These are phyloP conservation scores for Cynopterus brachyotis DNA, from an alignment of 2,113 vertebrate species.

Conservation along the genomic window DNA sequence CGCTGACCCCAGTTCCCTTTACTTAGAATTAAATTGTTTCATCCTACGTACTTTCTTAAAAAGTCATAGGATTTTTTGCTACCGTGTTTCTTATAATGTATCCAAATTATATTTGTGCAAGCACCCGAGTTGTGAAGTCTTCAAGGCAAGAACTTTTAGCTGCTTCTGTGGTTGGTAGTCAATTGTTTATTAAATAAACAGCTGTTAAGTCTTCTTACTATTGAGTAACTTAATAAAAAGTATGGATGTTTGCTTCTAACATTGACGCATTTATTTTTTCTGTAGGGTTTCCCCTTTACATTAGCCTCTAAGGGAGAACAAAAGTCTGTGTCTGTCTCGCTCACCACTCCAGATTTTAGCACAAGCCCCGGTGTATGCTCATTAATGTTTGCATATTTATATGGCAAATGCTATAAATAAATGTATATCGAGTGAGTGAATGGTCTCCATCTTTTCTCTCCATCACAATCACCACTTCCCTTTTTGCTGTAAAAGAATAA, in stretches of 20 bases:
- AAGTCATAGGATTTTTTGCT: background rate
- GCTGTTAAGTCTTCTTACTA: background rate
- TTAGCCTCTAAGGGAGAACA: background rate
- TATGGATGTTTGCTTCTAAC: background rate
- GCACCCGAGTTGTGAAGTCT: background rate
- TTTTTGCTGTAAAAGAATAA: background rate
- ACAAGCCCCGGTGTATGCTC: background rate
- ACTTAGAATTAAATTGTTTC: background rate
- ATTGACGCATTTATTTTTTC: background rate
- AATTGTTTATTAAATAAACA: background rate
- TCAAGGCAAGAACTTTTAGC: background rate
- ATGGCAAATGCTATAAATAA: slow-evolving; percentile 3
- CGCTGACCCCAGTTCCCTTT: background rate
- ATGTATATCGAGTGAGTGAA: background rate
- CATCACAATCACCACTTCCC: background rate
- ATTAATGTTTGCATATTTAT: background rate
- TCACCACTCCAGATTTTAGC: background rate
- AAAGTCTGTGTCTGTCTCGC: background rate
- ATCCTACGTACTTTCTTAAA: background rate
- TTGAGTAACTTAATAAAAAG: background rate
- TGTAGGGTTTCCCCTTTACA: background rate
- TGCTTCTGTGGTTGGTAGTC: background rate
- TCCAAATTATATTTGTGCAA: background rate
- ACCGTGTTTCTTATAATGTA: background rate
- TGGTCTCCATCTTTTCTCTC: background rate